Base-by-base conservation (phyloP, 2,113 vertebrate species). In the Onychostoma macrolepis region DNA sequence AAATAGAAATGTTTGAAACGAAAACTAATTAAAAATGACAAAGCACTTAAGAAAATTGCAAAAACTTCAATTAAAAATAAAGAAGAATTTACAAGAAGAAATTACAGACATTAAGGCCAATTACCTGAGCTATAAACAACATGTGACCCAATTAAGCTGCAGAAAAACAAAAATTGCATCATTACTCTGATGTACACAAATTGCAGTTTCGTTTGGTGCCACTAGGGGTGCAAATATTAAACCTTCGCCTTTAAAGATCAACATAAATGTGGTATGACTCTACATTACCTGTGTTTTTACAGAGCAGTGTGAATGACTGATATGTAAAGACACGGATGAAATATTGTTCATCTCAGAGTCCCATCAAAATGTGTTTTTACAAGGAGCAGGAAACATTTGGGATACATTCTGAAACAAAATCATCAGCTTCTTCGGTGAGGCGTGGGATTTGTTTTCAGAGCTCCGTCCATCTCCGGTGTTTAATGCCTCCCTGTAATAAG, bases 391-490 rank as follows among this genome's bases (percentile, higher is more conserved):
- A 87, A 69, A 43, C 48, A 10, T 53, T 58, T 43, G 72, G 71
- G 61, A 82, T 61, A 72, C 33, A 56, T 71, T 76, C 69, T 4
- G 45, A 74, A 80, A 76, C 5, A 43, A 48, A 80, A 86, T 30
- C 19, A 50, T 28, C 69, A 4, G 38, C 48, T 65, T 63, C 26
- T 50, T 88, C 28, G 9, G 84, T 33, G 30, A 84, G 28, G 43
- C 7, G 58, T 72, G 50, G 21, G 71, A 24, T 79, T 21, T 77
- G 17, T 83, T 77, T 87, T 43, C 53, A 74, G 53, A 61, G 12
- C 61, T 13, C 26, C 24, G 4, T 81, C 53, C 65, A 36, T 71
- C 36, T 81, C 80, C 71, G 69, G 77, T 78, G 82, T n/a, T 61
- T 43, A 72, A 28, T 56, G 21, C 24, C 33, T 48, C 48, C 63